These are phyloP conservation scores for Ctenoplectra terminalis DNA, from an alignment of 1,140 invertebrate genomes.

Conservation along the genomic window DNA sequence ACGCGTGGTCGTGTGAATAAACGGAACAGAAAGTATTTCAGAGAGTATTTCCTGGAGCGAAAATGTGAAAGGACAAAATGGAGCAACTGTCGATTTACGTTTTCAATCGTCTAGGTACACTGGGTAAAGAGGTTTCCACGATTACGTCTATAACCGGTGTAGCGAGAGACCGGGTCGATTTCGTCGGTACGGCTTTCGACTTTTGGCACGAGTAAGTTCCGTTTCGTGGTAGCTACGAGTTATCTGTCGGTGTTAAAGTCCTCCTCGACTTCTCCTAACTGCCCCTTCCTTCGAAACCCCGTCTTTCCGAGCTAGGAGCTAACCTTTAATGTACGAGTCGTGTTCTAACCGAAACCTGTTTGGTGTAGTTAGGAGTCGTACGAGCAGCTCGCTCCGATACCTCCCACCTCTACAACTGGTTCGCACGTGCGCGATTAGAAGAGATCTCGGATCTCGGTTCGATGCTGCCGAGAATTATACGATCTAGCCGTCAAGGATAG, in stretches of 20 bases:
- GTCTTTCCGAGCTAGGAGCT: constrained; percentile 62
- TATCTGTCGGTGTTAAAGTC: constrained; percentile 45
- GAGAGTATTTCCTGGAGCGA: neutral
- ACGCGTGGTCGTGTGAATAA: neutral
- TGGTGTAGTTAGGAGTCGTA: constrained; percentile 74
- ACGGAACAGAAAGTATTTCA: neutral
- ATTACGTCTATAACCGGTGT: neutral
- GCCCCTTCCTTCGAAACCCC: neutral
- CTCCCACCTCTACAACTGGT: constrained; percentile 18
- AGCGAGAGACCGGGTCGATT: constrained; percentile 14
- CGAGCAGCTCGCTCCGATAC: constrained; percentile 63
- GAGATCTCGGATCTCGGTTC: constrained; percentile 62
- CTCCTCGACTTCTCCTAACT: constrained; percentile 43
- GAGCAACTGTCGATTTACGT: neutral
- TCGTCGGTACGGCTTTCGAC: constrained; percentile 44
- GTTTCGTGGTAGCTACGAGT: constrained; percentile 26
- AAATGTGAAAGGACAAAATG: neutral
- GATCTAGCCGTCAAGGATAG: constrained; percentile 37
- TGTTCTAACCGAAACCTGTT: constrained; percentile 78
- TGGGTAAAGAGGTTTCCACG: neutral
- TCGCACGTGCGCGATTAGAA: constrained; percentile 39
- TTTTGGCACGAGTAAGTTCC: constrained; percentile 52
- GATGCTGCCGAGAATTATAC: constrained; percentile 59
- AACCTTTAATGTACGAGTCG: constrained; percentile 80
- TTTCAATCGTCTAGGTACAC: neutral